phyloP scores from a whole-genome alignment of 2,888 invertebrate genomes.

The Ormyrus thymus region DNA sequence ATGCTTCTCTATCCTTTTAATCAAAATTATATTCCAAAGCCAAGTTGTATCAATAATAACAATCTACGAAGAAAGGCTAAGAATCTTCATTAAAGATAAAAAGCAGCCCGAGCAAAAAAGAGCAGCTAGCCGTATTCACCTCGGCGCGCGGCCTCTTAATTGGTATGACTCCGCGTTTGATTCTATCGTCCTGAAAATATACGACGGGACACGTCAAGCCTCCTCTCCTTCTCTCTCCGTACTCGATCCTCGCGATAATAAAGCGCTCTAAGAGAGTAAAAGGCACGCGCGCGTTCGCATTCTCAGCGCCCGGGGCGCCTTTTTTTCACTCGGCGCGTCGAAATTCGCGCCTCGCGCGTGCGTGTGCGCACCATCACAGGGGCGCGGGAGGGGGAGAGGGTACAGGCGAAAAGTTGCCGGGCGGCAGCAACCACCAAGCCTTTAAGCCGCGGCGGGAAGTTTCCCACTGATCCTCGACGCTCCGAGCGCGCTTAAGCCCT shows the following conservation, averaged over 20 bases:
- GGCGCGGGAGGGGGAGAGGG: slow-evolving; percentile 35
- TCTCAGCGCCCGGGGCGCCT: background rate
- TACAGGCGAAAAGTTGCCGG: slow-evolving; percentile 70
- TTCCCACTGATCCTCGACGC: slow-evolving; percentile 74
- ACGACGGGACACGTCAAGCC: slow-evolving; percentile 57
- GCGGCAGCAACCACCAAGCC: slow-evolving; percentile 73
- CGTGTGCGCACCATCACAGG: background rate
- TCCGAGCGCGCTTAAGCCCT: slow-evolving; percentile 69
- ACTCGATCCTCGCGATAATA: slow-evolving; percentile 50
- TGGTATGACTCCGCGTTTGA: slow-evolving; percentile 63
- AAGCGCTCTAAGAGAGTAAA: slow-evolving; percentile 26
- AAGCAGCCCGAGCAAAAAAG: slow-evolving; percentile 35
- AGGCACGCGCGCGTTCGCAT: slow-evolving; percentile 23
- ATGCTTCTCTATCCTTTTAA: too few relatives aligned
- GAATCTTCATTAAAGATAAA: too few relatives aligned
- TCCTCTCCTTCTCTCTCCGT: slow-evolving; percentile 14
- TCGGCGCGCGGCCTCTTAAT: slow-evolving; percentile 60
- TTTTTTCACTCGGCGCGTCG: slow-evolving; percentile 26
- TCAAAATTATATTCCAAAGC: too few relatives aligned
- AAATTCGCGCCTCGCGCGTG: slow-evolving; percentile 23
- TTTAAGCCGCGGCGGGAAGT: slow-evolving; percentile 74
- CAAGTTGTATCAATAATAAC: background rate
- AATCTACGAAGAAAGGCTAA: too few relatives aligned
- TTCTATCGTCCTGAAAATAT: slow-evolving; percentile 63
- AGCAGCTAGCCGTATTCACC: slow-evolving; percentile 9